phyloP scores from a whole-genome alignment of 2,888 invertebrate genomes.

The Spilosoma lubricipeda region DNA sequence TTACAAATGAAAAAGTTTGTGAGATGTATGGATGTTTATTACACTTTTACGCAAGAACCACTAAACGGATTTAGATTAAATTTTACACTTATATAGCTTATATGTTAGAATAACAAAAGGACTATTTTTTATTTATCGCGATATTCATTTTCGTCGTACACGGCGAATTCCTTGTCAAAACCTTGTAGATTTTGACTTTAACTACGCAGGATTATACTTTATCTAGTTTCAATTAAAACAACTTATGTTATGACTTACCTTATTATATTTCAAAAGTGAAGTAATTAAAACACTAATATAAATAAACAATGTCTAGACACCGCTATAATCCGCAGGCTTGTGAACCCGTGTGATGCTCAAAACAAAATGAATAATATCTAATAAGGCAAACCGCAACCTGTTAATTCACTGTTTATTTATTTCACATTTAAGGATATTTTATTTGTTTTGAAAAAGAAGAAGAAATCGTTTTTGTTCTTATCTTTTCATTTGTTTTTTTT shows the following conservation, averaged over 20 bases:
- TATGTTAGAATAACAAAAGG: too few species aligned
- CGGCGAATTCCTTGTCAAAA: too few species aligned
- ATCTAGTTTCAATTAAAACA: background rate
- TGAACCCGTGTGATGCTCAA: background rate
- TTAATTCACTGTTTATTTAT: background rate
- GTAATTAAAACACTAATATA: background rate
- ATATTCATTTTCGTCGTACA: too few species aligned
- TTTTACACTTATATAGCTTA: too few species aligned
- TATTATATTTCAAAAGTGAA: background rate
- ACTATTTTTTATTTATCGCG: too few species aligned
- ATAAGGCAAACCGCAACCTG: background rate
- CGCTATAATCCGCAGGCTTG: background rate
- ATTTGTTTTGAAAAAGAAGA: too few species aligned
- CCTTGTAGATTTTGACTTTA: background rate
- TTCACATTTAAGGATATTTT: background rate
- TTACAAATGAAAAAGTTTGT: too few species aligned
- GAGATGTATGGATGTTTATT: too few species aligned
- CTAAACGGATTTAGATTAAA: too few species aligned
- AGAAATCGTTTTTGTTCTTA: background rate
- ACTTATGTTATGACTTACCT: background rate
- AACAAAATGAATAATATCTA: slow-evolving; percentile 4
- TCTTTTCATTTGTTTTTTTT: background rate
- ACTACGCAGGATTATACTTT: background rate
- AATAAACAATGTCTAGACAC: background rate
- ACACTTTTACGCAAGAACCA: too few species aligned